Evolutionary conservation across 2,888 invertebrate genomes (phyloP).

Genomic region (Lycocerus yunnanus): DNA sequence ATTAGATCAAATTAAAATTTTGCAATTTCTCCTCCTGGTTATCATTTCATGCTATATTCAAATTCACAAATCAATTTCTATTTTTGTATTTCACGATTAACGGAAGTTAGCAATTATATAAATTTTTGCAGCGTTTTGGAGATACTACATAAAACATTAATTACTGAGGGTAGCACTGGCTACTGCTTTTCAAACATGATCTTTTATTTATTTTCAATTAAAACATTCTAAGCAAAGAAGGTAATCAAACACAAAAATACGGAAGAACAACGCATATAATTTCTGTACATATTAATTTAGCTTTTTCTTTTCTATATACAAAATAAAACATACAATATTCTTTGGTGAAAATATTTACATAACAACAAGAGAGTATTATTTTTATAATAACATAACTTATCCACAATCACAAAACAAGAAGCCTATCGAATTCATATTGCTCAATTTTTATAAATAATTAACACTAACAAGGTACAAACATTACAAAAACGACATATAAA

Average conservation of each 20-base stretch:
- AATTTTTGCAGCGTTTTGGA: too few relatives aligned
- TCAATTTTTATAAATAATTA: constrained; percentile 40
- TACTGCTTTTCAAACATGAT: too few relatives aligned
- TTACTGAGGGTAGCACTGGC: too few relatives aligned
- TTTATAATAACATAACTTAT: constrained; percentile 21
- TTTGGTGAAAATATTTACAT: constrained; percentile 57
- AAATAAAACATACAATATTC: constrained; percentile 54
- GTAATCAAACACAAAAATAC: not conserved
- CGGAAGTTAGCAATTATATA: too few relatives aligned
- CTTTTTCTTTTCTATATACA: constrained; percentile 48
- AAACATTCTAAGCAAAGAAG: too few relatives aligned
- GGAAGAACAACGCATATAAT: constrained; percentile 49
- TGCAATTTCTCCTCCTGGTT: too few relatives aligned
- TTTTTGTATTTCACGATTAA: too few relatives aligned
- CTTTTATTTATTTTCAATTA: not conserved
- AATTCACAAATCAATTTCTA: not conserved
- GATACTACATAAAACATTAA: too few relatives aligned
- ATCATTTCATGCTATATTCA: too few relatives aligned
- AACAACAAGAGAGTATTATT: constrained; percentile 43
- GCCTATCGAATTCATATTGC: constrained; percentile 31
- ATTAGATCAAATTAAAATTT: too few relatives aligned
- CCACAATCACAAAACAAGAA: constrained; percentile 35
- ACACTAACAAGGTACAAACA: constrained; percentile 49
- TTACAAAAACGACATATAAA: constrained; percentile 48
- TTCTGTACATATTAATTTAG: constrained; percentile 55